Base-by-base conservation (phyloP, 2,888 invertebrate species). In the Synergus laeviventris region DNA sequence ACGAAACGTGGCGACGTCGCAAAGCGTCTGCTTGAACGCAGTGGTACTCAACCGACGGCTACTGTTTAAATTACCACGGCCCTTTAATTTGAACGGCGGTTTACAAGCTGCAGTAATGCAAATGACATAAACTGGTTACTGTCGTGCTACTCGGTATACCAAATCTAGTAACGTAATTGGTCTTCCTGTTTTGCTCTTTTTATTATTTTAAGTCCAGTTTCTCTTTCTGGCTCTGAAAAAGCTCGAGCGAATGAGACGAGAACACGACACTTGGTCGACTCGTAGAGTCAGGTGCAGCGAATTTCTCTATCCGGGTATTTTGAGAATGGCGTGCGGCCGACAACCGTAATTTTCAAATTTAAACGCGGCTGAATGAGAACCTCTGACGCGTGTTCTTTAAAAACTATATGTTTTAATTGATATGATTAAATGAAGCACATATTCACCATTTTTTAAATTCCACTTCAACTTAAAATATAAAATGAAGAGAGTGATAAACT, bases 1-100 rank as follows among this genome's bases (percentile, higher is more conserved):
- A 84, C 81, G 79, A 83, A 82, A 76, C 73, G 76, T 83, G 90
- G 90, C 90, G 90, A 90, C 90, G 82, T 83, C 79, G 90, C 89
- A 83, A 82, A 81, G 83, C 83, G 87, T 87, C 88, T 87, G 87
- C 87, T 87, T 86, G 84, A 87, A 87, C 85, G 79, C 86, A 87
- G 87, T 82, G 86, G 82, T 85, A 86, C 87, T 86, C 87, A 87
- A 85, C 81, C 83, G 56, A 61, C 18, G 80, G 81, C 80, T 79
- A 45, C 74, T 59, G 59, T n/a, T 42, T 24, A 8, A 16, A 42
- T 24, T 39, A 64, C 36, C 38, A n/a, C 45, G 45, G 42, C 60
- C 61, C 60, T 70, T 59, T 73, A 31, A 62, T 62, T 75, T 54
- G 45, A 42, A 18, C 38, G 73, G 38, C 73, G 49, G 39, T 61